Evolutionary conservation across 1,140 invertebrate genomes (phyloP).

Genomic region (Heliconius melpomene): DNA sequence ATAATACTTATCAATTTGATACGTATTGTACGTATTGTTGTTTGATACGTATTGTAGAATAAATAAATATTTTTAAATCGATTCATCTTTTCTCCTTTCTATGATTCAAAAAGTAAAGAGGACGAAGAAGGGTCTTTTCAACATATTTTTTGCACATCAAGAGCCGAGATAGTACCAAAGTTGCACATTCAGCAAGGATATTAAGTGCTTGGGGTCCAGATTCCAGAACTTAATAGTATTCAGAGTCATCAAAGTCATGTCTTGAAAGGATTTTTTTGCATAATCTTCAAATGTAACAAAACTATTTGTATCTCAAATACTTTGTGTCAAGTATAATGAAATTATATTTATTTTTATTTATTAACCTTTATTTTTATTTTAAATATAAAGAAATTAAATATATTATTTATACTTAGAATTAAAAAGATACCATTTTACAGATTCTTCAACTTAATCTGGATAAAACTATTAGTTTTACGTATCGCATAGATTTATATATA

Average conservation of each 20-base stretch:
- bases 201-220: conserved; percentile 25
- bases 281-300: neutral
- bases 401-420: no score
- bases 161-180: conserved; percentile 35
- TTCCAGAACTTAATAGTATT: conserved; percentile 24
- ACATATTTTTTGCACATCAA: conserved; percentile 58
- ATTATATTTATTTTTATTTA: no score
- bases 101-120: neutral
- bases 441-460: no score
- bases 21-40: no score
- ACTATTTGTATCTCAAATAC: neutral
- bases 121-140: conserved; percentile 54
- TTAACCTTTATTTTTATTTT: no score
- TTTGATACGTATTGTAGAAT: no score
- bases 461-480: no score
- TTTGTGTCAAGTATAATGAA: no score
- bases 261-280: neutral
- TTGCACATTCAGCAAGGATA: conserved; percentile 40
- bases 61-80: neutral
- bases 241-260: conserved; percentile 14
- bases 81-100: neutral
- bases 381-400: no score
- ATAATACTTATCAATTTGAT: no score
- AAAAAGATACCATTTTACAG: no score
- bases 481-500: no score